Evolutionary conservation across 2,797 vertebrate species (phyloP), one percentile per base, ranked within the genome.

Genomic region (Triplophysa yarkandensis): DNA sequence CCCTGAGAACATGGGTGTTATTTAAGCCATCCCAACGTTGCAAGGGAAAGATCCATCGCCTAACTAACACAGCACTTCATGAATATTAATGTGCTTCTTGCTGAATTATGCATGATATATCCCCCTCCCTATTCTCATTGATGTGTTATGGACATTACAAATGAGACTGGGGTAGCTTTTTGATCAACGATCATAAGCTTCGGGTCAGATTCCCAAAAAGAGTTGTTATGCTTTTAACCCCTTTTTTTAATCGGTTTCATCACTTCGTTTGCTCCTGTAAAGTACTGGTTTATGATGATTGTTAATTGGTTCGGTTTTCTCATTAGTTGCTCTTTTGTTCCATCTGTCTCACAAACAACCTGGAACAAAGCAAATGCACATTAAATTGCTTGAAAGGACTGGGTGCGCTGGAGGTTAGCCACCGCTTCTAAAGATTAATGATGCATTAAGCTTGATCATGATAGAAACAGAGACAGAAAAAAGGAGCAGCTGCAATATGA

Each of bases 391-490:
- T 4, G n/a, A 32, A 52, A 66, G 23, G n/a, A 7, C 8, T n/a
- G 2, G 34, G 19, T 17, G 44, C 21, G 5, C 30, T 52, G 28
- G 57, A 80, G 83, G 85, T 86, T 78, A 36, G 68, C 71, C 70
- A 54, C 71, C 50, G 48, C 71, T 80, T 79, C 81, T 83, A 60
- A 57, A 75, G 75, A 76, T 89, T 88, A 90, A 87, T 84, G 83
- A 85, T 82, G 81, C 72, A 54, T 81, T 80, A 76, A 69, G 75
- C 73, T 85, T 86, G 83, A 88, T 87, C 85, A 58, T 72, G 68
- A 79, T 65, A 71, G 41, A 41, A 81, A 46, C 68, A 19, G 39
- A 50, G 57, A 60, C 27, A 14, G 27, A 39, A 68, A n/a, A 27
- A 63, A 23, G 4, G 13, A 50, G 74, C 17, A 74, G 69, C 82